A percentile compares a stretch with the other conserved stretches of the same genome.
phyloP scores from a whole-genome alignment of 2,113 vertebrate genomes.

The Muntiacus reevesi region DNA sequence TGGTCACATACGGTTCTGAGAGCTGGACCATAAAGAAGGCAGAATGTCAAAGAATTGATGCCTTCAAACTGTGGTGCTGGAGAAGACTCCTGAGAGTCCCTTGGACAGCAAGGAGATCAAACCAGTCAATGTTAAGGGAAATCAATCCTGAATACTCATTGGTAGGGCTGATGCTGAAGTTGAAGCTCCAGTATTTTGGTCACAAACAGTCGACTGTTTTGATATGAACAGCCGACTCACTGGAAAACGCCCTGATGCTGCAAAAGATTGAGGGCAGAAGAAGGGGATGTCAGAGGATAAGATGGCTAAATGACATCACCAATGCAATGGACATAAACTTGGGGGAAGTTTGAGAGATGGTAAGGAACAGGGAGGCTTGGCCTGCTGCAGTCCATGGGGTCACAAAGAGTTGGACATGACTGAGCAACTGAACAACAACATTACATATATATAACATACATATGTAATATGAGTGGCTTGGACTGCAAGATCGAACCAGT shows the following conservation, averaged over 20 bases:
- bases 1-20: background rate
- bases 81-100: background rate
- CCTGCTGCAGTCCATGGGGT: background rate
- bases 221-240: background rate
- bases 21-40: background rate
- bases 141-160: background rate
- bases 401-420: background rate
- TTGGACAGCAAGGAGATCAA: background rate
- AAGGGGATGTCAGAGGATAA: background rate
- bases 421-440: background rate
- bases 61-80: background rate
- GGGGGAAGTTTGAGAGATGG: background rate
- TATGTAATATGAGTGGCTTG: background rate
- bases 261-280: background rate
- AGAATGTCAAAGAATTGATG: background rate
- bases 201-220: background rate
- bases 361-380: background rate
- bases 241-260: background rate
- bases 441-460: background rate
- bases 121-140: background rate
- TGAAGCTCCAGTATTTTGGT: background rate
- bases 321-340: background rate
- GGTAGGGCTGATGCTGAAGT: background rate
- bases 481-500: background rate
- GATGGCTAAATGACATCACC: background rate